A percentile compares a stretch with the other conserved stretches of the same genome.
Evolutionary conservation across 2,113 vertebrate species (phyloP).

Genomic region (Anoura caudifer): DNA sequence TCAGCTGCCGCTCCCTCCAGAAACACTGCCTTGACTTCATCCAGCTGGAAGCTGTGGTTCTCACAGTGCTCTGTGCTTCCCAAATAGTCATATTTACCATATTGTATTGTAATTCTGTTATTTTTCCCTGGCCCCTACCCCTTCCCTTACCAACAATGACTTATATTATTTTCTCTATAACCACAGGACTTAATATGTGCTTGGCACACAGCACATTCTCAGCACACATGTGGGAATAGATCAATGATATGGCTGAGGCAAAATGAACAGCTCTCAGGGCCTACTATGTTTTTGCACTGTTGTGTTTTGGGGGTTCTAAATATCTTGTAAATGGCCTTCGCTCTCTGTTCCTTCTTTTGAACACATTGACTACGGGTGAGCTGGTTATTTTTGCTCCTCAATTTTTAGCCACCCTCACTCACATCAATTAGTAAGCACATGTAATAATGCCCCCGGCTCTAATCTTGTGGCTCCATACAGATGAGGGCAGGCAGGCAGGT

Average conservation of each 20-base stretch:
- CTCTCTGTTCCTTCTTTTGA: background rate
- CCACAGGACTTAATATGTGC: background rate
- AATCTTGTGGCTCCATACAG: constrained; percentile 28
- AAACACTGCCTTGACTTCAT: background rate
- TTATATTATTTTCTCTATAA: background rate
- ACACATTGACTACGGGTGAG: background rate
- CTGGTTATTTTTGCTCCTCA: background rate
- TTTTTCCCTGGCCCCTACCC: too few relatives aligned
- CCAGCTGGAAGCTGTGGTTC: background rate
- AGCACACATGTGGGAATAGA: background rate
- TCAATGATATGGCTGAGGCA: background rate
- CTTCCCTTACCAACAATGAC: background rate
- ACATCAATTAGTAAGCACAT: background rate
- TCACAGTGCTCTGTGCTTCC: background rate
- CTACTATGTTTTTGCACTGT: background rate
- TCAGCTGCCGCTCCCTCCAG: background rate
- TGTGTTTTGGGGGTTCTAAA: background rate
- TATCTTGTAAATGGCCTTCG: background rate
- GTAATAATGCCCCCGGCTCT: background rate
- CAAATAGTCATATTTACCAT: background rate
- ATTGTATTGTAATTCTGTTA: background rate
- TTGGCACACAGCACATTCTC: background rate
- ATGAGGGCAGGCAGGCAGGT: constrained; percentile 6
- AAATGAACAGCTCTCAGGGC: background rate
- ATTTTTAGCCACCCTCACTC: background rate